A percentile compares a stretch with the other conserved stretches of the same genome.
phyloP scores from a whole-genome alignment of 2,797 vertebrate species.

The Geotrypetes seraphini region DNA sequence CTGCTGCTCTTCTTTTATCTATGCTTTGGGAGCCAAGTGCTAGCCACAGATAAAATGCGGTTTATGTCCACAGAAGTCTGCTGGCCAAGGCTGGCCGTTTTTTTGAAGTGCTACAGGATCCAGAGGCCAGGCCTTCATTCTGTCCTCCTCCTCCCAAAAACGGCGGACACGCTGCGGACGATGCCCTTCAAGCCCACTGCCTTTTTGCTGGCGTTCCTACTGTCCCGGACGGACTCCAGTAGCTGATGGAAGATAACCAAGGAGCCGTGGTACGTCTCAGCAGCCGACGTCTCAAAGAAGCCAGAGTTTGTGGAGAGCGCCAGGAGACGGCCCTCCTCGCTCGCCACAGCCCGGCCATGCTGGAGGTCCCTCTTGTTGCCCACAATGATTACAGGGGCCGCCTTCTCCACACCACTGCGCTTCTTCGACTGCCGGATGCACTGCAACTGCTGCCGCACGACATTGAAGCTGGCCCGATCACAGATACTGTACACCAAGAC shows the following conservation, averaged over 20 bases:
- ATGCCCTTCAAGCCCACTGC: slow-evolving; percentile 45
- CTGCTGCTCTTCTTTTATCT: too few species aligned
- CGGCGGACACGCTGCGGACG: slow-evolving; percentile 61
- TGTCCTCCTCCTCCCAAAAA: slow-evolving; percentile 55
- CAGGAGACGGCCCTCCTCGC: slow-evolving; percentile 59
- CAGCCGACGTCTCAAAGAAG: slow-evolving; percentile 66
- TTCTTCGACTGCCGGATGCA: slow-evolving; percentile 31
- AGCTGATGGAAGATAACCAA: slow-evolving; percentile 59
- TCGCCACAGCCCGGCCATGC: slow-evolving; percentile 53
- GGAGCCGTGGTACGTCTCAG: slow-evolving; percentile 64
- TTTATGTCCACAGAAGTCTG: too few species aligned
- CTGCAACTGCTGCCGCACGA: slow-evolving; percentile 44
- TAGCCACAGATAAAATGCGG: too few species aligned
- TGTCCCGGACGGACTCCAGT: slow-evolving; percentile 48
- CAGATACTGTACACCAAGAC: slow-evolving; percentile 72
- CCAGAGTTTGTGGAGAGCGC: slow-evolving; percentile 53
- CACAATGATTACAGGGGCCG: slow-evolving; percentile 50
- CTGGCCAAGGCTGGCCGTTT: too few species aligned
- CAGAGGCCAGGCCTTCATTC: slow-evolving; percentile 40
- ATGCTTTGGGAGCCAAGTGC: too few species aligned
- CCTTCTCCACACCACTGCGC: not conserved
- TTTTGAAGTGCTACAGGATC: too few species aligned
- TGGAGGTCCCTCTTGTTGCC: slow-evolving; percentile 67
- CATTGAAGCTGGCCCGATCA: slow-evolving; percentile 60
- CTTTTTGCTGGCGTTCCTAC: slow-evolving; percentile 35